These are phyloP conservation scores for Lepidothrix coronata DNA, from an alignment of 2,113 vertebrate species.

Conservation along the genomic window DNA sequence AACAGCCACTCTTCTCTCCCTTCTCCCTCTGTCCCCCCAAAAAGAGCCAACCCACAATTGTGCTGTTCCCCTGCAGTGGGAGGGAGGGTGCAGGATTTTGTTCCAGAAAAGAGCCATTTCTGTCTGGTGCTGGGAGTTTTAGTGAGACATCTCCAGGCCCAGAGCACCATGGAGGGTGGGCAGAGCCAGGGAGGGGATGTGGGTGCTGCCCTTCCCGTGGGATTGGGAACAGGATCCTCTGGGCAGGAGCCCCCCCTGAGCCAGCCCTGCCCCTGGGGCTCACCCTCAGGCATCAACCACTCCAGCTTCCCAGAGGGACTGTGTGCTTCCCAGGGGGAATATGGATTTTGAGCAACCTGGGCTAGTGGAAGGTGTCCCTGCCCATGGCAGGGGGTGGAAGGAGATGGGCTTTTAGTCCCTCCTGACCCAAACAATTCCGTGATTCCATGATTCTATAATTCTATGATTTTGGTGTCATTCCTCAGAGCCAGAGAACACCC, in stretches of 20 bases:
- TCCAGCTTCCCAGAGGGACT: rapidly evolving
- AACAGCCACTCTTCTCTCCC: not conserved
- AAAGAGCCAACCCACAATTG: rapidly evolving
- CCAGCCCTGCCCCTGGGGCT: not conserved
- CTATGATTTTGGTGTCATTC: rapidly evolving
- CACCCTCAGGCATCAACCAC: rapidly evolving
- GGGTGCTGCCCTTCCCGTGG: rapidly evolving
- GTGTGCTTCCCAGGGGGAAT: rapidly evolving
- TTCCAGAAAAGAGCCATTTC: not conserved
- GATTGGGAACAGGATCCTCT: rapidly evolving
- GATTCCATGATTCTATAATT: rapidly evolving
- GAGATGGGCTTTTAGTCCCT: not conserved
- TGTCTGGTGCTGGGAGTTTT: no score
- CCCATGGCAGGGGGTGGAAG: rapidly evolving
- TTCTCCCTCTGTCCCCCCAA: not conserved
- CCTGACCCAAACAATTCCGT: not conserved
- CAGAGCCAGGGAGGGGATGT: rapidly evolving
- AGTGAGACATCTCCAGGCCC: not conserved
- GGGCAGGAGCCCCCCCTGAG: not conserved
- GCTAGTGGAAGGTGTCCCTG: not conserved
- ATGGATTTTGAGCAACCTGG: rapidly evolving
- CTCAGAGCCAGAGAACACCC: rapidly evolving
- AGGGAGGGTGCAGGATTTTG: no score
- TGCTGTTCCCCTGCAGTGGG: rapidly evolving
- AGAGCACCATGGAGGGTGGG: rapidly evolving